Conservation (phyloP, 2,888 invertebrate species). For the Sarcophaga subvicina region DNA sequence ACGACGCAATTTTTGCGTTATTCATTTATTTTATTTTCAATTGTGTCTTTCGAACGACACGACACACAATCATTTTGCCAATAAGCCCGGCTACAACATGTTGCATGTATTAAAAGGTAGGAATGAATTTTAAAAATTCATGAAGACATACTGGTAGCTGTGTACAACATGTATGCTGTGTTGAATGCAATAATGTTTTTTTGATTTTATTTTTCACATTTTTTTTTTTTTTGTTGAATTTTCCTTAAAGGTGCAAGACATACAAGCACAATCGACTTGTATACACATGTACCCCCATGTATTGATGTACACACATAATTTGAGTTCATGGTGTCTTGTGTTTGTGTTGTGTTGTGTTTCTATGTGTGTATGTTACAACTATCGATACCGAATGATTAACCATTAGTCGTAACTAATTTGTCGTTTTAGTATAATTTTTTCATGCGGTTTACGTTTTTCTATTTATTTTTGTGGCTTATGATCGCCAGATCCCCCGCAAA, state of each 20-base stretch:
- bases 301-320: conserved; percentile 12
- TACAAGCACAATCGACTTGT: neutral
- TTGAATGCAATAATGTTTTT: neutral
- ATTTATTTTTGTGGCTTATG: neutral
- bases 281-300: conserved; percentile 9
- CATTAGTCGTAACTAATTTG: conserved; percentile 67
- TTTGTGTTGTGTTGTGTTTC: neutral
- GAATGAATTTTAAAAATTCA: conserved; percentile 57
- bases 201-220: neutral
- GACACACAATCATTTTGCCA: conserved; percentile 46
- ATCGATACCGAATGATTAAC: conserved; percentile 51
- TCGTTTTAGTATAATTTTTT: conserved; percentile 47
- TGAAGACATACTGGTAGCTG: conserved; percentile 35
- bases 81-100: conserved; percentile 29
- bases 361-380: neutral
- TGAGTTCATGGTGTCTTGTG: conserved; percentile 21
- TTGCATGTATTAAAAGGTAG: conserved; percentile 31
- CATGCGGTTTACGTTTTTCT: conserved; percentile 8
- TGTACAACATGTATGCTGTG: conserved; percentile 20
- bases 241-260: conserved; percentile 42
- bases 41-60: conserved; percentile 10
- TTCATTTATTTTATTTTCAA: neutral
- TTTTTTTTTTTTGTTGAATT: conserved; percentile 3
- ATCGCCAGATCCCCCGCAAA: conserved; percentile 52
- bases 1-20: neutral